Evolutionary conservation across 2,888 invertebrate species (phyloP).

Genomic region (Apotomis capreana): DNA sequence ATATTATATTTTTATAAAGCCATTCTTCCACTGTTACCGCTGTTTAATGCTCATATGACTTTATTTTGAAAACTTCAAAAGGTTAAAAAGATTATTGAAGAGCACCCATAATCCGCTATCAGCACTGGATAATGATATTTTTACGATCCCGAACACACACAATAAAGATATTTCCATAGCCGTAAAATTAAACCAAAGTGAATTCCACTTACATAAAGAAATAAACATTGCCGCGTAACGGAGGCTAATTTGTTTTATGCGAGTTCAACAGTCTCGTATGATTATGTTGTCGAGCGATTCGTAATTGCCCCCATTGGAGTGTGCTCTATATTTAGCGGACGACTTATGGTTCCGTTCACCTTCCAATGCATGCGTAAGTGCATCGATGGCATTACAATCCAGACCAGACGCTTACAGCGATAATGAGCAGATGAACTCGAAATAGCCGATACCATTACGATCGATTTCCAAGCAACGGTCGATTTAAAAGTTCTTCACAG

Average conservation of each 20-base stretch:
- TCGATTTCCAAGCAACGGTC: conserved; percentile 11
- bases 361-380: conserved; percentile 56
- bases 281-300: conserved; percentile 51
- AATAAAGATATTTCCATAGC: conserved; percentile 25
- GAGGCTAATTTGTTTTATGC: conserved; percentile 34
- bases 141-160: conserved; percentile 7
- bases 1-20: no score
- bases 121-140: conserved; percentile 1
- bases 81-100: neutral
- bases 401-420: conserved; percentile 35
- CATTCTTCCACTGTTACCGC: no score
- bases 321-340: conserved; percentile 73
- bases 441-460: conserved; percentile 37
- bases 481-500: conserved; percentile 14
- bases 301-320: conserved; percentile 59
- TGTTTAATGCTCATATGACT: no score
- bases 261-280: conserved; percentile 39
- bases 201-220: conserved; percentile 31
- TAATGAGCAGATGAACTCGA: conserved; percentile 52
- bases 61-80: no score
- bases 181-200: conserved; percentile 19
- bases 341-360: conserved; percentile 75
- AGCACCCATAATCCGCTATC: neutral
- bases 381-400: conserved; percentile 49
- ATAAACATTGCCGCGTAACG: conserved; percentile 24